A percentile compares a stretch with the other conserved stretches of the same genome.
phyloP scores from a whole-genome alignment of 2,113 vertebrate genomes.

The Scolopax mira region DNA sequence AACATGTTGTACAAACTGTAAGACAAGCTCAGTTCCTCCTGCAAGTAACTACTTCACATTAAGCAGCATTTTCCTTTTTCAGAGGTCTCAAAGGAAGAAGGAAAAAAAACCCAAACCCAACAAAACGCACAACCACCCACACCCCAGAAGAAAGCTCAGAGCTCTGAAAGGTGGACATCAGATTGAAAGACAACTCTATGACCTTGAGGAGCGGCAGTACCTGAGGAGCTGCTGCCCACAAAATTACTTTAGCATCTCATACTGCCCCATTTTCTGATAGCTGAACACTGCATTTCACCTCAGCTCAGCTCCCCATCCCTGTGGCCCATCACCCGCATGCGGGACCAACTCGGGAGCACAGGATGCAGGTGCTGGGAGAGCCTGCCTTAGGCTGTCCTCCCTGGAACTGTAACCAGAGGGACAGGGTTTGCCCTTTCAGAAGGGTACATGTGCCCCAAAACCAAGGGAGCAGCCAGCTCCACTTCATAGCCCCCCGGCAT shows the following conservation, averaged over 20 bases:
- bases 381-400: neutral
- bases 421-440: neutral
- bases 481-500: neutral
- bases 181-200: neutral
- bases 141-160: neutral
- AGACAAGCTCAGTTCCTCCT: neutral
- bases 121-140: rapidly evolving
- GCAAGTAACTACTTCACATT: neutral
- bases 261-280: neutral
- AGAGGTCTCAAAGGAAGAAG: neutral
- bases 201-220: neutral
- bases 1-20: neutral
- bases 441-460: neutral
- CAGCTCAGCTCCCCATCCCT: rapidly evolving
- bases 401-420: neutral
- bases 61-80: neutral
- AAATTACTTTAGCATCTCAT: neutral
- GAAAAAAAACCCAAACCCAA: rapidly evolving
- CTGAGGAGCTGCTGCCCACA: neutral
- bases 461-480: neutral
- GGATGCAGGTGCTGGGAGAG: neutral
- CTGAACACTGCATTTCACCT: neutral
- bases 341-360: rapidly evolving
- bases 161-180: neutral
- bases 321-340: too few species aligned